Evolutionary conservation across 2,113 vertebrate species (phyloP), one percentile per base, ranked within the genome.

Genomic region (Dascyllus trimaculatus): DNA sequence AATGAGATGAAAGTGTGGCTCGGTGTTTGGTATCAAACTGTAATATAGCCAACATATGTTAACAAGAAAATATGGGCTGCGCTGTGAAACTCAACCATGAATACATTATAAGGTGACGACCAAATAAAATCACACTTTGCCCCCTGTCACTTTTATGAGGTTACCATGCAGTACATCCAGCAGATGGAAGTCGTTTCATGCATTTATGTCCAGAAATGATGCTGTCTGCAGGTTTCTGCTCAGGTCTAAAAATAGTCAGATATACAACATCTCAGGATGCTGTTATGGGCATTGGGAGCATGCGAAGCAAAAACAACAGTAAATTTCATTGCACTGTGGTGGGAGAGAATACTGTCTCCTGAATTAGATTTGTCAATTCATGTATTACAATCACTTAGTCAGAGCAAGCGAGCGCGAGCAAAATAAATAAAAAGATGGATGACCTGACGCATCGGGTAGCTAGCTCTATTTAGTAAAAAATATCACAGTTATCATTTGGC

Each of bases 241-340:
- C 54, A 2, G n/a, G 1, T 82, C 71, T 93, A 88, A 91, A 90
- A 90, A 88, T 89, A 92, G 73, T 25, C 26, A 22, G 75, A 75
- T 75, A 57, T 74, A 71, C 17, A 67, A 40, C 61, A 53, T 3
- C 17, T 26, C 5, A 10, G 15, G 53, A 51, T 43, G 66, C 11
- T 18, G 48, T 52, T 62, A 58, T 26, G 54, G 51, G 22, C 24
- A 21, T 0, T 1, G 32, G 38, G 60, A 67, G 62, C 60, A 1
- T 13, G 35, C 48, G 64, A 56, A 60, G 73, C 60, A 83, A 82
- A 89, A 73, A 72, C 64, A 75, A 71, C 25, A 40, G 60, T 81
- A 66, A 17, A 86, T 86, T 84, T 77, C 21, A 67, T n/a, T 32
- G 58, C 40, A 22, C 4, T n/a, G 19, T 35, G 5, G 24, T 17